Conservation (phyloP, 2,113 vertebrate genomes). For the Tetrao urogallus region DNA sequence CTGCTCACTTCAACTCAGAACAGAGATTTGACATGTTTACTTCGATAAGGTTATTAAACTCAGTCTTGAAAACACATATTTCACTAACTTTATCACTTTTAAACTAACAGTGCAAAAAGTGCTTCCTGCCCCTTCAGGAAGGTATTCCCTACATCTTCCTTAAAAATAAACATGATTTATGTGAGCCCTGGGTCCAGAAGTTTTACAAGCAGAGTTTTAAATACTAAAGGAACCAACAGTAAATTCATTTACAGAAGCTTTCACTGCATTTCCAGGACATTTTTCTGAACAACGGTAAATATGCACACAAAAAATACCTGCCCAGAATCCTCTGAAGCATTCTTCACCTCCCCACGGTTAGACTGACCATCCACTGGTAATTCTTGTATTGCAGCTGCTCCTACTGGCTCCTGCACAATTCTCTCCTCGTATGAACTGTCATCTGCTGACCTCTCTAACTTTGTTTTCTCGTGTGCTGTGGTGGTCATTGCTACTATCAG, state of each 20-base stretch:
- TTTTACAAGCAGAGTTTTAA: background rate
- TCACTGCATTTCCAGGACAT: background rate
- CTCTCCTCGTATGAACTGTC: background rate
- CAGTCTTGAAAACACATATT: background rate
- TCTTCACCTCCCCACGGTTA: background rate
- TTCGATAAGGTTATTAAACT: background rate
- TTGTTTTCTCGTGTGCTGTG: constrained; percentile 36
- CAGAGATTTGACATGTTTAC: background rate
- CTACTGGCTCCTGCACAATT: background rate
- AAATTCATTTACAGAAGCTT: background rate
- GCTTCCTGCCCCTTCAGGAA: background rate
- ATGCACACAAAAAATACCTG: constrained; percentile 37
- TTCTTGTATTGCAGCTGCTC: background rate
- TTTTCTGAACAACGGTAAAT: background rate
- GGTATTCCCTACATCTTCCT: background rate
- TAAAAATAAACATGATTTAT: background rate
- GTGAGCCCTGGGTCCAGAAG: background rate
- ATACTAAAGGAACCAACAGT: background rate
- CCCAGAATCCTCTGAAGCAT: background rate
- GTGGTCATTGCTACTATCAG: constrained; percentile 20
- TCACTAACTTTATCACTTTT: background rate
- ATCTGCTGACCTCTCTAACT: background rate
- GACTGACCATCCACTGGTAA: background rate
- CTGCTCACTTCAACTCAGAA: background rate
- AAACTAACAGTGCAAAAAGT: background rate